Conservation (phyloP, 2,113 vertebrate genomes). For the Phylloscopus trochilus region DNA sequence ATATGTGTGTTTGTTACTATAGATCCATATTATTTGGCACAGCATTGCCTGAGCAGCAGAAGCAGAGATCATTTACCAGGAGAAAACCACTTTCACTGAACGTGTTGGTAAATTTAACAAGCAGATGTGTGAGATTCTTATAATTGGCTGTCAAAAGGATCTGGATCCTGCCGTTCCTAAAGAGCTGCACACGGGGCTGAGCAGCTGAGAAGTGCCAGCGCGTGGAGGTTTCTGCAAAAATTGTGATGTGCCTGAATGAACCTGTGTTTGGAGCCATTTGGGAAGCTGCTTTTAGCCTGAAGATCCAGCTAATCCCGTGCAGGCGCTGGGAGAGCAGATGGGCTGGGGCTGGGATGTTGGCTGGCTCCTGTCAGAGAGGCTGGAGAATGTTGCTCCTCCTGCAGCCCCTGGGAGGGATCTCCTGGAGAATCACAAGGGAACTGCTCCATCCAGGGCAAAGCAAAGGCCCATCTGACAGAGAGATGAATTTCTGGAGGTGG, state of each 20-base stretch:
- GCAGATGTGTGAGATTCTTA: background rate
- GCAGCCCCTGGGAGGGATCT: background rate
- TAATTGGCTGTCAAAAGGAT: background rate
- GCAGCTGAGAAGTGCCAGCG: background rate
- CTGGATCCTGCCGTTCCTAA: background rate
- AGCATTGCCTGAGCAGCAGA: background rate
- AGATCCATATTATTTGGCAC: background rate
- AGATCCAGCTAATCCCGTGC: background rate
- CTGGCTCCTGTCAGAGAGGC: fast-evolving
- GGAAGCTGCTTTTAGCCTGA: constrained; percentile 8
- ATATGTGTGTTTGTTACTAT: background rate
- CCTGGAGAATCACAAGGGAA: fast-evolving
- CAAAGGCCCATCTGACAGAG: background rate
- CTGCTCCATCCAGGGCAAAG: background rate
- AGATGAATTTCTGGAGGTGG: background rate
- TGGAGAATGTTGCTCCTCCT: background rate
- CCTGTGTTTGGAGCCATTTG: background rate
- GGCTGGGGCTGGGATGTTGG: background rate
- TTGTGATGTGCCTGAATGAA: background rate
- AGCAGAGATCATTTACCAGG: background rate
- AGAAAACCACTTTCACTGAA: background rate
- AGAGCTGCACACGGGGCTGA: background rate
- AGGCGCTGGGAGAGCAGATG: background rate
- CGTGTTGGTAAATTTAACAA: background rate
- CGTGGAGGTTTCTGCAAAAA: background rate